These are phyloP conservation scores for Coelinius sp. DNA, from an alignment of 2,888 invertebrate genomes.

Conservation along the genomic window DNA sequence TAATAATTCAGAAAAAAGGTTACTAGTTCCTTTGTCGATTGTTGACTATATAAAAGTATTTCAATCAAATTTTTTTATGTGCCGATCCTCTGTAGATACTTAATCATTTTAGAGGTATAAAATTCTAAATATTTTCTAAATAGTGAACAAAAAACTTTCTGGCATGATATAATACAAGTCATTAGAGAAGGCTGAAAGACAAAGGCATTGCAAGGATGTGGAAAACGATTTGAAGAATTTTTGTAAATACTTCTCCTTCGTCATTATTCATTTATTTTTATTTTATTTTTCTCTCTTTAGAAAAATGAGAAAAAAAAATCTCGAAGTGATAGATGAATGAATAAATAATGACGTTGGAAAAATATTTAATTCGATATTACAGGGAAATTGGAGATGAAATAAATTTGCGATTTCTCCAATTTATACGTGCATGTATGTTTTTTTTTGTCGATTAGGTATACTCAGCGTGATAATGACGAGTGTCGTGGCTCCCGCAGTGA, in stretches of 20 bases:
- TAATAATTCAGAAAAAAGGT: neutral
- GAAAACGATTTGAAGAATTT: neutral
- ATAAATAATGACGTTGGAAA: neutral
- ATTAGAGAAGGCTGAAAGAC: neutral
- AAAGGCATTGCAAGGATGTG: constrained; percentile 15
- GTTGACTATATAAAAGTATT: too few species aligned
- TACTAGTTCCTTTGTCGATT: too few species aligned
- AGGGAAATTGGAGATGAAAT: neutral
- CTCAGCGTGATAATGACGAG: constrained; percentile 20
- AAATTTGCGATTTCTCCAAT: constrained; percentile 3
- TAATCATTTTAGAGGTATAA: neutral
- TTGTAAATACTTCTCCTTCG: neutral
- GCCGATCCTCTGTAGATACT: neutral
- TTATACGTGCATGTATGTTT: neutral
- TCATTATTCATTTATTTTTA: neutral
- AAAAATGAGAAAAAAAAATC: neutral
- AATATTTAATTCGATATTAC: neutral
- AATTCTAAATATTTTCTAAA: too few species aligned
- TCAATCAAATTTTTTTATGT: too few species aligned
- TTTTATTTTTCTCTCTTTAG: neutral
- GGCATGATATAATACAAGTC: neutral
- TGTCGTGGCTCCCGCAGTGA: constrained; percentile 9
- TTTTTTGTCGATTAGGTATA: constrained; percentile 3
- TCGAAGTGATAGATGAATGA: neutral
- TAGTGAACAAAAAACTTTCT: neutral